Conservation (phyloP, 2,113 vertebrate genomes). For the Engraulis encrasicolus region DNA sequence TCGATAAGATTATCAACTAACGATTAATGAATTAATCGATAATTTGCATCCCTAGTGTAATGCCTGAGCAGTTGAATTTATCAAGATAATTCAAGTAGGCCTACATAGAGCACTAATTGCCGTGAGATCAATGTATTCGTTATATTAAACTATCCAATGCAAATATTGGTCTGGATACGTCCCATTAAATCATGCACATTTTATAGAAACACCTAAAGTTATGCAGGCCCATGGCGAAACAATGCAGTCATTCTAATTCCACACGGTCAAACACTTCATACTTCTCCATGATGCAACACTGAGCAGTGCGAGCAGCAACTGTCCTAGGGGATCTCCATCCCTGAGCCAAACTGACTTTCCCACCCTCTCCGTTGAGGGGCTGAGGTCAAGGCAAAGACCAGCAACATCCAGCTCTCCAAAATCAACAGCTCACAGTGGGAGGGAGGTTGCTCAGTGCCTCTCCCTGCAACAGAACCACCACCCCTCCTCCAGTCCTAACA, state of each 20-base stretch:
- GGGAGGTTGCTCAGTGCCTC: slow-evolving; percentile 1
- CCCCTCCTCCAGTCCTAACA: no score
- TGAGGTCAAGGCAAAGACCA: slow-evolving; percentile 16
- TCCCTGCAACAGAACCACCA: slow-evolving; percentile 12
- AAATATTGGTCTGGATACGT: not conserved
- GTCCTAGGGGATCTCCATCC: slow-evolving; percentile 17
- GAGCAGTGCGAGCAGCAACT: slow-evolving; percentile 26
- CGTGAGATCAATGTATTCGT: no score
- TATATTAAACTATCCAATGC: no score
- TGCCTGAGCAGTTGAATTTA: no score
- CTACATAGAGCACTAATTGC: no score
- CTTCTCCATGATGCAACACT: slow-evolving; percentile 27
- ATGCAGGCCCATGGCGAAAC: not conserved
- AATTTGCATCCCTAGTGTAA: no score
- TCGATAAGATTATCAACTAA: no score
- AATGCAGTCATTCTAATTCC: not conserved
- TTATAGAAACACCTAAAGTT: slow-evolving; percentile 1
- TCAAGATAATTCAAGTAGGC: no score
- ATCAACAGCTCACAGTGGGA: slow-evolving; percentile 32
- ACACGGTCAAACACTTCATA: not conserved
- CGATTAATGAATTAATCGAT: no score
- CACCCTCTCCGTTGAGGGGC: slow-evolving; percentile 24
- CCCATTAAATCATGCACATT: not conserved
- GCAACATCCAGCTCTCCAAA: slow-evolving; percentile 28
- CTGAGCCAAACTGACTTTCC: slow-evolving; percentile 35